These are phyloP conservation scores for Cettia cetti DNA, from an alignment of 2,113 vertebrate genomes.

Conservation along the genomic window DNA sequence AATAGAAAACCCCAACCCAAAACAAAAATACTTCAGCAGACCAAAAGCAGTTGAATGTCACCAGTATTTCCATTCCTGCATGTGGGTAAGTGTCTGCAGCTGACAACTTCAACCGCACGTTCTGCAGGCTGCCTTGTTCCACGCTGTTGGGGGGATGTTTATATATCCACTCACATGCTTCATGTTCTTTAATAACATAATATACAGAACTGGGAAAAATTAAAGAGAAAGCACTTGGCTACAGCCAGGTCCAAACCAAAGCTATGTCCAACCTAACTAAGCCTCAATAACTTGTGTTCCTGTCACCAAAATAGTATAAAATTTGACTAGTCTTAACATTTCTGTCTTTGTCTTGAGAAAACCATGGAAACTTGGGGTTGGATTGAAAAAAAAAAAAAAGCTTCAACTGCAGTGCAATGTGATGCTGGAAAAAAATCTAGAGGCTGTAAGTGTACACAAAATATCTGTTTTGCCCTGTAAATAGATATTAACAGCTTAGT, in stretches of 20 bases:
- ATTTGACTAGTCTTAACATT: slow-evolving; percentile 7
- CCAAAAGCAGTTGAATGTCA: background rate
- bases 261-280: slow-evolving; percentile 25
- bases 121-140: slow-evolving; percentile 13
- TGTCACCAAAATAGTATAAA: slow-evolving; percentile 17
- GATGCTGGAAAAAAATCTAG: background rate
- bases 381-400: background rate
- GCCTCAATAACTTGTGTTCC: slow-evolving; percentile 30
- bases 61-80: background rate
- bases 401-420: background rate
- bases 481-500: background rate
- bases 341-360: slow-evolving; percentile 13
- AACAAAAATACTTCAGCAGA: background rate
- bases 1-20: background rate
- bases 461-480: background rate
- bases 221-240: slow-evolving; percentile 32
- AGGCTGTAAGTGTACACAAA: background rate
- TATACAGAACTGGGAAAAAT: background rate
- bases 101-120: slow-evolving; percentile 8
- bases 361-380: background rate
- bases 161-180: background rate
- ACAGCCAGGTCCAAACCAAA: background rate
- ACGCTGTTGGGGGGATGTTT: slow-evolving; percentile 25
- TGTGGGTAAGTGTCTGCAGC: background rate
- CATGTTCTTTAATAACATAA: slow-evolving; percentile 32